phyloP scores from a whole-genome alignment of 2,113 vertebrate genomes.

The Hydropotes inermis region DNA sequence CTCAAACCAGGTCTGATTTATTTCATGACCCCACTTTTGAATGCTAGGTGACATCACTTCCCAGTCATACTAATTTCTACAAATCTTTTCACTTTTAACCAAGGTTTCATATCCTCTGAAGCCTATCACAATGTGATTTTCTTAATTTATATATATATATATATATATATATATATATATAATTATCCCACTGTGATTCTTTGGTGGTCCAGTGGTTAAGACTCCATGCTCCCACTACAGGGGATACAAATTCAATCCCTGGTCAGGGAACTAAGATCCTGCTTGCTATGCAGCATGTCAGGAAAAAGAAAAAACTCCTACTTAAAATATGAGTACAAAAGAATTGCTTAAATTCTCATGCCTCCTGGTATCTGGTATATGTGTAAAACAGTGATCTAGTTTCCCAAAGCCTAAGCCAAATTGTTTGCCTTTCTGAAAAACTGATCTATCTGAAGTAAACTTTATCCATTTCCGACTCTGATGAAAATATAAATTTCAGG shows the following conservation, averaged over 20 bases:
- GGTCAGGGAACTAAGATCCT: not conserved
- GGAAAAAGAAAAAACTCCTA: not conserved
- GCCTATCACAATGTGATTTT: not conserved
- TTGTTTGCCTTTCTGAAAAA: not conserved
- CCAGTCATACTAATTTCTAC: not conserved
- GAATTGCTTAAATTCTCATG: not conserved
- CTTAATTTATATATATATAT: not conserved
- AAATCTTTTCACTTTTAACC: not conserved
- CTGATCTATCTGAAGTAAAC: not conserved
- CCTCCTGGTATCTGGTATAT: not conserved
- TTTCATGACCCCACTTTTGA: not conserved
- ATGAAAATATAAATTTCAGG: not conserved
- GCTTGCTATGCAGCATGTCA: not conserved
- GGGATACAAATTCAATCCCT: not conserved
- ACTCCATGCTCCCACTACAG: not conserved
- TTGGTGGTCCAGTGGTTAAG: not conserved
- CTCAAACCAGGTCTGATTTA: not conserved
- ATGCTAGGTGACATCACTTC: not conserved
- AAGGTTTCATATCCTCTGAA: not conserved
- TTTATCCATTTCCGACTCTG: not conserved
- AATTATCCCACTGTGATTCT: not conserved
- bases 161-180: no score
- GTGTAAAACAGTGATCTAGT: not conserved
- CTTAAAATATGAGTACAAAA: not conserved
- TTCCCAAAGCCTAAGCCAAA: not conserved